Conservation (phyloP, 2,113 vertebrate genomes). For the Peucedramus taeniatus region DNA sequence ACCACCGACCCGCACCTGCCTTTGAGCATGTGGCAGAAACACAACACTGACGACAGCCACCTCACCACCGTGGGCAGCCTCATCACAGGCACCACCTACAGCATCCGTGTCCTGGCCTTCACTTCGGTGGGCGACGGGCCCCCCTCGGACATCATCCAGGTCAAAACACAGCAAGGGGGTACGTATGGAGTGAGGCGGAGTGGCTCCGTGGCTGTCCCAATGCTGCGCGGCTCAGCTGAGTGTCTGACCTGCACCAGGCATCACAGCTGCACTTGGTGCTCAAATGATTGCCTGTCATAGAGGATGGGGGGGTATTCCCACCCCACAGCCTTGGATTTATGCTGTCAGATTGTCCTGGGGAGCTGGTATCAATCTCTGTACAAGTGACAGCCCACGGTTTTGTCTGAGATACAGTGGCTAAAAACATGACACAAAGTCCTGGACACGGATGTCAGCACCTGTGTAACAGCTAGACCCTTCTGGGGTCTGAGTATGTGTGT, state of each 20-base stretch:
- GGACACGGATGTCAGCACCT: fast-evolving
- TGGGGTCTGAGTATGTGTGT: background rate
- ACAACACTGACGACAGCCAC: conserved; percentile 86
- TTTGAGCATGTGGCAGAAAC: conserved; percentile 87
- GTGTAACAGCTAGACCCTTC: background rate
- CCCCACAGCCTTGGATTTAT: background rate
- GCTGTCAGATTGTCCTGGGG: background rate
- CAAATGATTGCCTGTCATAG: background rate
- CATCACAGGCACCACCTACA: conserved; percentile 88
- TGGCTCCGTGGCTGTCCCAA: fast-evolving
- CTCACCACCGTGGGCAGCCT: conserved; percentile 90
- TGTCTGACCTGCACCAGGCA: background rate
- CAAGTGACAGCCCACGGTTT: background rate
- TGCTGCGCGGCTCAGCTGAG: fast-evolving
- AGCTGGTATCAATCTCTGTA: background rate
- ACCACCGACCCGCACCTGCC: conserved; percentile 78
- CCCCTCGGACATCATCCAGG: conserved; percentile 87
- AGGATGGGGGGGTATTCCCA: background rate
- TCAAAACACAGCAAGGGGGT: conserved; percentile 96
- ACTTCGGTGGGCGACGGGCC: conserved; percentile 93
- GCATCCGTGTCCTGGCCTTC: conserved; percentile 89
- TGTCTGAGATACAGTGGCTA: background rate
- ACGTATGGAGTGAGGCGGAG: background rate
- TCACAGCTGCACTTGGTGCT: background rate
- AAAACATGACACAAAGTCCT: background rate